Base-by-base conservation (phyloP, 1,140 invertebrate species). In the Diuraphis noxia region DNA sequence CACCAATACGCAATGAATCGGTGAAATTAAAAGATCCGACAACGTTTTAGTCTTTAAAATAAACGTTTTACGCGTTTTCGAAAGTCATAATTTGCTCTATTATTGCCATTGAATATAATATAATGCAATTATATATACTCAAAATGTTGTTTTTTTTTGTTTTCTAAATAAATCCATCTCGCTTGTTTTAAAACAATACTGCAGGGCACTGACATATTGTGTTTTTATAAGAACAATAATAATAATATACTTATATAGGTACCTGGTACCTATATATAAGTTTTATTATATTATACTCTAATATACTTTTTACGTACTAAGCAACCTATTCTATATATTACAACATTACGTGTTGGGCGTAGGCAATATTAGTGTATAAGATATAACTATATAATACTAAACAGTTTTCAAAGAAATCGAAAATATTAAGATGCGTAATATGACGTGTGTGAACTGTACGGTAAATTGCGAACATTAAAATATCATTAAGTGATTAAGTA, bases 401-500 rank as follows among this genome's bases (percentile, higher is more conserved):
- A 88, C 36, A 63, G 25, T 88, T 40, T 88, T 40, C 5, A 63
- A 88, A 88, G 56, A 56, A 88, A 88, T 88, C 36, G 25, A 88
- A 88, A 63, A 88, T 40, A 38, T 56, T 56, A 2, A 56, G 49
- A 56, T 87, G 36, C 25, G 38, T 17, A 36, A 72, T 72, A 72
- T n/a, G 30, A 63, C 30, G 56, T 72, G 56, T n/a, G 30, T 72
- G 56, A 34, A 72, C 56, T 72, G 56, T 52, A 36, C 41, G 21
- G 85, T 30, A 40, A 56, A 88, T 9, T 30, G 56, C 5, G 56
- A 38, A 40, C 86, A 79, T 91, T 81, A 91, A 91, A 91, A 91
- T 49, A 40, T 81, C 89, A 52, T 91, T 91, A 91, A n/a, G n/a
- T n/a, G n/a, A n/a, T n/a, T n/a, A n/a, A 30, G 25, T 30, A 72